phyloP scores from a whole-genome alignment of 2,888 invertebrate species.

The Drosophila subquinaria region DNA sequence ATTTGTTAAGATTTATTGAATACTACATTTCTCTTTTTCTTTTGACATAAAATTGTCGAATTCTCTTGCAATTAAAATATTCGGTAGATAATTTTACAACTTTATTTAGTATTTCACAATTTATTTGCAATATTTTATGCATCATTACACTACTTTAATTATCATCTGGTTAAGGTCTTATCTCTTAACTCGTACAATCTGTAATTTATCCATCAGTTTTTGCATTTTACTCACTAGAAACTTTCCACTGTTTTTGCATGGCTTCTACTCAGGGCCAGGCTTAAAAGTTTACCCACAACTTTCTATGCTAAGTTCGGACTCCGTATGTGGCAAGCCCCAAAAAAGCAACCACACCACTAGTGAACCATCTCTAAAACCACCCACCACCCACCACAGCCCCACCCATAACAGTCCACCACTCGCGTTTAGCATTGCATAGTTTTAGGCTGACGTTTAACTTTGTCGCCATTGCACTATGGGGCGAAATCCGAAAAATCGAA shows the following conservation, averaged over 20 bases:
- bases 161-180: background rate
- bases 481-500: too few species aligned
- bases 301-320: constrained; percentile 28
- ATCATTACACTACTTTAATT: background rate
- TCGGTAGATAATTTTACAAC: background rate
- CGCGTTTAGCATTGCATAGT: constrained; percentile 40
- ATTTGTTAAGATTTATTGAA: background rate
- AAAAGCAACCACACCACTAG: constrained; percentile 29
- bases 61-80: background rate
- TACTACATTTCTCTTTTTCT: background rate
- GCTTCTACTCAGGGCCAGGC: constrained; percentile 33
- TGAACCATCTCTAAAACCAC: constrained; percentile 7
- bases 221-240: constrained; percentile 13
- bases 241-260: constrained; percentile 5
- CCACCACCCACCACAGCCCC: background rate
- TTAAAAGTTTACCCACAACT: constrained; percentile 51
- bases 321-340: constrained; percentile 17
- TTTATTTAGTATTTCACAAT: background rate
- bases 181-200: background rate
- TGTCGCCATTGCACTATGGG: too few species aligned
- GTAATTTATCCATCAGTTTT: constrained; percentile 18
- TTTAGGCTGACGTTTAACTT: constrained; percentile 48
- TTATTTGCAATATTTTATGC: background rate
- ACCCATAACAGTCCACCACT: too few species aligned
- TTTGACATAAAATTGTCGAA: background rate